Evolutionary conservation across 1,140 invertebrate species (phyloP).

Genomic region (Pseudachorutes palmiensis): DNA sequence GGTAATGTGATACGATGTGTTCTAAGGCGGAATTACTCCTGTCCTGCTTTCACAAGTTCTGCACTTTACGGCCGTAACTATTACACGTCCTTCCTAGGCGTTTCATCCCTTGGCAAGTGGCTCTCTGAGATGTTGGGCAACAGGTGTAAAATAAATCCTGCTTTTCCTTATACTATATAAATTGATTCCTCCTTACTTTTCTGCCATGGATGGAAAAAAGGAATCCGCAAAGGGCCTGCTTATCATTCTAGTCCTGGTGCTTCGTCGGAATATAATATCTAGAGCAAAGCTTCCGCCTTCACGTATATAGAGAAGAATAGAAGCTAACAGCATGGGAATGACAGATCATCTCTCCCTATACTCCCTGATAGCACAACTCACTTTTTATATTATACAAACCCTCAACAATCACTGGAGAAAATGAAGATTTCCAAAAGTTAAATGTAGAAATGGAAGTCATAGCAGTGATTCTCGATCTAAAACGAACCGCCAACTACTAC

Average conservation of each 20-base stretch:
- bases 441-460: too few species aligned
- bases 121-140: constrained; percentile 1
- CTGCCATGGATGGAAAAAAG: not conserved
- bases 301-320: not conserved
- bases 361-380: too few species aligned
- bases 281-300: not conserved
- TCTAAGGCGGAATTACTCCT: not conserved
- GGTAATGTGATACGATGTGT: not conserved
- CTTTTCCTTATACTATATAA: not conserved
- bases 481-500: too few species aligned
- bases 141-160: constrained; percentile 16
- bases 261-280: not conserved
- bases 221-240: not conserved
- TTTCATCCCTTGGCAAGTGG: not conserved
- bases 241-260: not conserved
- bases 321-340: not conserved
- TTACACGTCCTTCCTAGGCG: not conserved
- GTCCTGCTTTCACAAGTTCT: constrained; percentile 6
- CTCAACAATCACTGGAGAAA: too few species aligned
- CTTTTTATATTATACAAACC: too few species aligned
- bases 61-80: not conserved
- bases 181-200: constrained; percentile 11
- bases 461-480: too few species aligned
- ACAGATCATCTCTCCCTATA: too few species aligned
- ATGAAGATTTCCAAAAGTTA: too few species aligned